These are phyloP conservation scores for Dermatemys mawii DNA, from an alignment of 2,113 vertebrate genomes.

Conservation along the genomic window DNA sequence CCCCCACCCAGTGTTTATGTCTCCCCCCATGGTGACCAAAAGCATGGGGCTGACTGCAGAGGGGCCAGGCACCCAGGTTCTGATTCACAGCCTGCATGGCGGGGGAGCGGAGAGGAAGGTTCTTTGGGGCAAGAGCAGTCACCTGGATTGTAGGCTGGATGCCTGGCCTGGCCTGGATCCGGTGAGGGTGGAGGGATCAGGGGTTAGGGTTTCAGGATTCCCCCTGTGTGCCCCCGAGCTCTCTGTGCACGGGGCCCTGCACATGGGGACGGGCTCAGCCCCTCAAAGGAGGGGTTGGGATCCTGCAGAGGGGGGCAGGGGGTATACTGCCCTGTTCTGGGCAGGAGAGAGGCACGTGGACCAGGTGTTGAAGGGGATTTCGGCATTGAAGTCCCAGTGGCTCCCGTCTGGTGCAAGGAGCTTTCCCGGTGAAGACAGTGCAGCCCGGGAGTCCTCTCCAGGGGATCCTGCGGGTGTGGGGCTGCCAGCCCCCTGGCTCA, in stretches of 20 bases:
- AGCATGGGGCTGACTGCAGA: background rate
- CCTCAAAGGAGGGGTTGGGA: background rate
- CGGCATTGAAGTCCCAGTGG: background rate
- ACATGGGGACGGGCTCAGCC: background rate
- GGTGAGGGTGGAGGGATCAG: background rate
- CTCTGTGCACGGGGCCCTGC: background rate
- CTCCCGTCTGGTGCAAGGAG: background rate
- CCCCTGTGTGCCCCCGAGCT: background rate
- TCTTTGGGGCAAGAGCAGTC: background rate
- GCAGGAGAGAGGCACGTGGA: background rate
- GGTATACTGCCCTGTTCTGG: background rate
- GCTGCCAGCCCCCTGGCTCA: background rate
- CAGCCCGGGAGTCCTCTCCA: background rate
- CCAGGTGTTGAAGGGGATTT: background rate
- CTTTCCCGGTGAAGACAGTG: background rate
- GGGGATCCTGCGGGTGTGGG: background rate
- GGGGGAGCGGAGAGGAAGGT: background rate
- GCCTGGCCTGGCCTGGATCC: background rate
- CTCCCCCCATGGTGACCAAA: too few species aligned
- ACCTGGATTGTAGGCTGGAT: background rate
- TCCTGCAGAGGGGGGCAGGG: background rate
- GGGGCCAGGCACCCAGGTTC: background rate
- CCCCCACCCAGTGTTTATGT: background rate
- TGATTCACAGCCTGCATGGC: background rate
- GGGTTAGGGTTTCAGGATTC: background rate